Evolutionary conservation across 1,140 invertebrate species (phyloP).

Genomic region (Heliconius hewitsoni): DNA sequence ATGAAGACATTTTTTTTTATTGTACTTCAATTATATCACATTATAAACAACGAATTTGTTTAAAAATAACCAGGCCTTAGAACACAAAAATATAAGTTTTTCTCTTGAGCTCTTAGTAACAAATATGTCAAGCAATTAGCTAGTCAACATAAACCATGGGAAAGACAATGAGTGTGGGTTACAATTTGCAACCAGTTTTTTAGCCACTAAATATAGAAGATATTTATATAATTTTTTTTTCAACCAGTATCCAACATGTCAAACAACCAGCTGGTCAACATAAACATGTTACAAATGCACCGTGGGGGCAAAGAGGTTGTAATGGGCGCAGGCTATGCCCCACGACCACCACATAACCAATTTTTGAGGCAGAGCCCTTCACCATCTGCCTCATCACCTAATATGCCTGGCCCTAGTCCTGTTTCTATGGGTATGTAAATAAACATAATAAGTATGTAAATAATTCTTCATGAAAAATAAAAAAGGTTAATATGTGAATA

Average conservation of each 20-base stretch:
- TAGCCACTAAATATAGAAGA: neutral
- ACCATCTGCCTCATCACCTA: constrained; percentile 86
- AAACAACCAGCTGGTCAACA: constrained; percentile 80
- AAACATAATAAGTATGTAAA: no score
- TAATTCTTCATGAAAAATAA: no score
- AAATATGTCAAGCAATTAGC: constrained; percentile 78
- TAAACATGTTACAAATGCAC: constrained; percentile 83
- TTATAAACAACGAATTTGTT: no score
- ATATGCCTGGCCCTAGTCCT: constrained; percentile 82
- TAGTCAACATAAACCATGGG: constrained; percentile 80
- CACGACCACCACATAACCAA: constrained; percentile 84
- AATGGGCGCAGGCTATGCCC: constrained; percentile 63
- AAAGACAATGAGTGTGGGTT: constrained; percentile 46
- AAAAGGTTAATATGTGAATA: no score
- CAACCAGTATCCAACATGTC: constrained; percentile 59
- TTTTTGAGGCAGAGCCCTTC: constrained; percentile 87
- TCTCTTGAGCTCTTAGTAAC: neutral
- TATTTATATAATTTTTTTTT: neutral
- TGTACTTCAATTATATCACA: no score
- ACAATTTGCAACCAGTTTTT: no score
- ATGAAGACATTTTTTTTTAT: no score
- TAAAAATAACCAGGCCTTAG: no score
- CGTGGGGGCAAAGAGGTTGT: constrained; percentile 75
- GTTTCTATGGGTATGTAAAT: constrained; percentile 67
- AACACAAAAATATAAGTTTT: no score